A percentile compares a stretch with the other conserved stretches of the same genome.
These are phyloP conservation scores for Sander lucioperca DNA, from an alignment of 2,113 vertebrate genomes.

Conservation along the genomic window DNA sequence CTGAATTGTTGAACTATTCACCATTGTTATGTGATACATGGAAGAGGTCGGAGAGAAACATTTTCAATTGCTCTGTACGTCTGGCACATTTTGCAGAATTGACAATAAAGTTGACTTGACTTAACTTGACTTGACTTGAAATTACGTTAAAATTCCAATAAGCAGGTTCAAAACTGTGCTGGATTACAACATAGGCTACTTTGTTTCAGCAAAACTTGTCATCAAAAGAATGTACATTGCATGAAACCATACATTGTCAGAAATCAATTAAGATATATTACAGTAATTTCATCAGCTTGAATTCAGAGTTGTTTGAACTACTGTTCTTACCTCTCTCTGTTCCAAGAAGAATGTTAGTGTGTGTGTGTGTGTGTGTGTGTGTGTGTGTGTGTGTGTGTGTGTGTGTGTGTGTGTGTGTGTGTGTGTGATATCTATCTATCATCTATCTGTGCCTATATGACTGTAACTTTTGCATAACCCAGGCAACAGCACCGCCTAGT, in stretches of 20 bases:
- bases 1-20: not conserved
- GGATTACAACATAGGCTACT: too few species aligned
- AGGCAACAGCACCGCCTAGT: slow-evolving; percentile 1
- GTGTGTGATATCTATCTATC: too few species aligned
- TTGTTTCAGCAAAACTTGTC: not conserved
- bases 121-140: too few species aligned
- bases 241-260: not conserved
- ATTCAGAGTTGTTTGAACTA: not conserved
- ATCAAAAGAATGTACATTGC: not conserved
- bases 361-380: not conserved
- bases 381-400: not conserved
- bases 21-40: not conserved
- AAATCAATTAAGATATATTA: not conserved
- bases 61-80: too few species aligned
- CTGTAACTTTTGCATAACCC: not conserved
- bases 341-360: not conserved
- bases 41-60: too few species aligned
- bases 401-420: not conserved
- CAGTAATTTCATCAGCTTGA: not conserved
- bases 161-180: too few species aligned
- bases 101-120: too few species aligned
- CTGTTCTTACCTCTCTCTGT: too few species aligned
- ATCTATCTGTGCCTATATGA: too few species aligned
- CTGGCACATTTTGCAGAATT: too few species aligned
- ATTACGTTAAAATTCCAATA: too few species aligned